Conservation (phyloP, 1,140 invertebrate species). For the Habropoda laboriosa region DNA sequence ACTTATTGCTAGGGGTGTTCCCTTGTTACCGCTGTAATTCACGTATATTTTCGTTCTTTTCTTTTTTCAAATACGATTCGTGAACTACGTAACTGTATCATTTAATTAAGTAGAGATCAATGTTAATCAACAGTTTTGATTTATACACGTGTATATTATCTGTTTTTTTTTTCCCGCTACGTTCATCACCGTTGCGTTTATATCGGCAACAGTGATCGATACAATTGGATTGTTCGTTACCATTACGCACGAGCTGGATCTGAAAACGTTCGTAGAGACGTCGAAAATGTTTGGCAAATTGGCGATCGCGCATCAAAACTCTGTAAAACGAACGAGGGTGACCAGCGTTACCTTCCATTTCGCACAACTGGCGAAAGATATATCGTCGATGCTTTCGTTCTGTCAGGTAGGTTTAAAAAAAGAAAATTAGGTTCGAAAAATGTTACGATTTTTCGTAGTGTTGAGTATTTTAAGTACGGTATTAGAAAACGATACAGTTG, state of each 20-base stretch:
- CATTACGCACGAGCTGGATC: slow-evolving; percentile 68
- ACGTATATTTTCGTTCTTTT: too few relatives aligned
- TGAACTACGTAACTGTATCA: too few relatives aligned
- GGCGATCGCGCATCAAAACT: slow-evolving; percentile 48
- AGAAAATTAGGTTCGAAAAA: too few relatives aligned
- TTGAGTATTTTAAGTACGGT: too few relatives aligned
- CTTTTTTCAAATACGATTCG: too few relatives aligned
- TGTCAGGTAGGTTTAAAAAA: slow-evolving; percentile 16
- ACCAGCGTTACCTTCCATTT: slow-evolving; percentile 61
- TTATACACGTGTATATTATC: neutral
- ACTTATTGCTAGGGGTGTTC: too few relatives aligned
- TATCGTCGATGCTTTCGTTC: slow-evolving; percentile 55
- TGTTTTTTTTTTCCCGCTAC: neutral
- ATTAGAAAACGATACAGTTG: too few relatives aligned
- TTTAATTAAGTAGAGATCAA: too few relatives aligned
- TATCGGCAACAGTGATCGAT: slow-evolving; percentile 69
- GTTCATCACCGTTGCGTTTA: too few relatives aligned
- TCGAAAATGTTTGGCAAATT: slow-evolving; percentile 75
- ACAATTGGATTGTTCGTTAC: slow-evolving; percentile 67
- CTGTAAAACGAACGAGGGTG: slow-evolving; percentile 59
- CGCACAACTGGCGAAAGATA: slow-evolving; percentile 57
- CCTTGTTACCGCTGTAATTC: too few relatives aligned
- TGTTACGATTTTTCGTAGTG: too few relatives aligned
- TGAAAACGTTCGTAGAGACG: slow-evolving; percentile 71
- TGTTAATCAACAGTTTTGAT: neutral